Evolutionary conservation across 2,113 vertebrate species (phyloP).

Genomic region (Myrmecophaga tridactyla): DNA sequence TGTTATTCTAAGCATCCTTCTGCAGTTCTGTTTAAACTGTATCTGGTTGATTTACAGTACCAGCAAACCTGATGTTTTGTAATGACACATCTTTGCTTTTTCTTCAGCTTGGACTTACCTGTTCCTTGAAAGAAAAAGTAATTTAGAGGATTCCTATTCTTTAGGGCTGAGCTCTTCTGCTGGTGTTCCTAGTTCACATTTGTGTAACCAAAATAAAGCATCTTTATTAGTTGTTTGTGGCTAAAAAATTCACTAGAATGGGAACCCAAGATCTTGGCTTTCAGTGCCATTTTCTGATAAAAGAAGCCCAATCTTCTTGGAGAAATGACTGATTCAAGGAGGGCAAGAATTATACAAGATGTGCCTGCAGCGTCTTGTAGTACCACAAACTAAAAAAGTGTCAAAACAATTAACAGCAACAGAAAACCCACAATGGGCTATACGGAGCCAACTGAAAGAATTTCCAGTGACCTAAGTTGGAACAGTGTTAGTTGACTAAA

Average conservation of each 20-base stretch:
- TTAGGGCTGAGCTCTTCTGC: slow-evolving; percentile 23
- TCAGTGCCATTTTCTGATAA: not conserved
- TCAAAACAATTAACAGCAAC: not conserved
- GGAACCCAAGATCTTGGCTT: not conserved
- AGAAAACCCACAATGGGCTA: not conserved
- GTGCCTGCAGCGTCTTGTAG: not conserved
- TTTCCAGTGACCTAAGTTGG: not conserved
- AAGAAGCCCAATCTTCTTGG: not conserved
- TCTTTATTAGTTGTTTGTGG: not conserved
- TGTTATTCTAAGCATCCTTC: slow-evolving; percentile 87
- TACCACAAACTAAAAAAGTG: not conserved
- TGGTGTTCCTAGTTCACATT: not conserved
- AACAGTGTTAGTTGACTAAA: slow-evolving; percentile 22
- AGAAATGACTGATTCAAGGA: not conserved
- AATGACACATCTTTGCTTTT: slow-evolving; percentile 38
- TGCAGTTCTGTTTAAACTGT: not conserved
- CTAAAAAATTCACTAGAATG: not conserved
- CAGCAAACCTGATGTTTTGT: slow-evolving; percentile 32
- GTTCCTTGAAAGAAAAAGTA: slow-evolving; percentile 40
- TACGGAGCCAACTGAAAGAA: not conserved
- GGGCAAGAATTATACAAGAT: not conserved
- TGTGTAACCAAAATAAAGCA: not conserved
- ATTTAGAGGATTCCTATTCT: not conserved
- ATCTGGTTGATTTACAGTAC: slow-evolving; percentile 3
- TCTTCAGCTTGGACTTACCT: slow-evolving; percentile 12